These are phyloP conservation scores for Nudaria mundana DNA, from an alignment of 2,888 invertebrate genomes.

Conservation along the genomic window DNA sequence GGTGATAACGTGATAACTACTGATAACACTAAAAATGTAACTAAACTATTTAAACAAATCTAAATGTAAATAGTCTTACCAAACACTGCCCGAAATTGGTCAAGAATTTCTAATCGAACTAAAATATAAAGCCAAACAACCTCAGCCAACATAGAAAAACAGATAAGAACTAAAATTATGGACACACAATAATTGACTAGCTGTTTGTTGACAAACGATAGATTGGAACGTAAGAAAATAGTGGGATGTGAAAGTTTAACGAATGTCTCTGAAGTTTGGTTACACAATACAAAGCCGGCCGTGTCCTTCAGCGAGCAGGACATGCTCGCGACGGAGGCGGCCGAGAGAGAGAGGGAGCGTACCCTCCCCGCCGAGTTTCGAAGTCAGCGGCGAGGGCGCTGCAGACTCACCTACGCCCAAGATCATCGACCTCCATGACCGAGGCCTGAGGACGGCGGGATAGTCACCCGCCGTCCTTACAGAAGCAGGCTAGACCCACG, in stretches of 20 bases:
- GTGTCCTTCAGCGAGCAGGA: too few species aligned
- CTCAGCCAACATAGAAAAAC: conserved; percentile 38
- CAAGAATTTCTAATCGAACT: conserved; percentile 32
- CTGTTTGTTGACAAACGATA: conserved; percentile 49
- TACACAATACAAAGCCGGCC: background rate
- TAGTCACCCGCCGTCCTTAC: too few species aligned
- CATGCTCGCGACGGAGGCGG: too few species aligned
- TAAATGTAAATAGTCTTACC: conserved; percentile 18
- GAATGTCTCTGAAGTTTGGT: conserved; percentile 1
- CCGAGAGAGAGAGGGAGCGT: too few species aligned
- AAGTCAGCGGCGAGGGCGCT: too few species aligned
- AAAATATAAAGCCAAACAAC: conserved; percentile 33
- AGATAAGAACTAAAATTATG: conserved; percentile 45
- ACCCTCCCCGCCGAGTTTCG: too few species aligned
- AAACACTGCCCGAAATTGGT: conserved; percentile 30
- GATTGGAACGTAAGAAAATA: conserved; percentile 28
- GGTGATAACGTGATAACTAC: too few species aligned
- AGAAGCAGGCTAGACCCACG: too few species aligned
- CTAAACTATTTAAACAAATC: conserved; percentile 13
- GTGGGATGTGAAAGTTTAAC: conserved; percentile 19
- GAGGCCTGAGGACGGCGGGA: too few species aligned
- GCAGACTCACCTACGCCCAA: too few species aligned
- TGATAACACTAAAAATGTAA: too few species aligned
- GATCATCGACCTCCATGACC: too few species aligned
- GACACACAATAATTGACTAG: conserved; percentile 51